Evolutionary conservation across 1,140 invertebrate genomes (phyloP).

Genomic region (Orius laevigatus): DNA sequence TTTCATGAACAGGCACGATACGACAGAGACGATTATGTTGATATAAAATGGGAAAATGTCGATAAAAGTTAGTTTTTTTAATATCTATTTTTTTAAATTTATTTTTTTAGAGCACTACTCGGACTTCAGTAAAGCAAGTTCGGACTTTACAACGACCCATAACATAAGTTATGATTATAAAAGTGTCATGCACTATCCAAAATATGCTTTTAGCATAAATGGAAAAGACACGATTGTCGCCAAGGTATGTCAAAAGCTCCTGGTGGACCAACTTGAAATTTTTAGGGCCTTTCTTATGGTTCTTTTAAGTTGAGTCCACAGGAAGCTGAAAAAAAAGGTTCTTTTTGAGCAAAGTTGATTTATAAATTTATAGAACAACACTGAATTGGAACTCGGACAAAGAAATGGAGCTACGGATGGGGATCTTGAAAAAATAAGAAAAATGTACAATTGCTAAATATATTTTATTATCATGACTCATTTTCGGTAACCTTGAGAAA

Average conservation of each 20-base stretch:
- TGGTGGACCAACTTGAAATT: too few relatives aligned
- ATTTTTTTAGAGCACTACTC: constrained; percentile 35
- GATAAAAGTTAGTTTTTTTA: constrained; percentile 25
- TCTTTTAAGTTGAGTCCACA: too few relatives aligned
- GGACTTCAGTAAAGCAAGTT: constrained; percentile 49
- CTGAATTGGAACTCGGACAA: constrained; percentile 21
- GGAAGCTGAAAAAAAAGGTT: constrained; percentile 5
- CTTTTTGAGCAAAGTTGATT: neutral
- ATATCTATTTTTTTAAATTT: neutral
- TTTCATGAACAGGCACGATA: constrained; percentile 30
- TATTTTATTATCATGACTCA: too few relatives aligned
- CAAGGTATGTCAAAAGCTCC: too few relatives aligned
- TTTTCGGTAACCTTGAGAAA: too few relatives aligned
- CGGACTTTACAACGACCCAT: constrained; percentile 16
- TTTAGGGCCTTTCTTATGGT: too few relatives aligned
- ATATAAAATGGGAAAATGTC: constrained; percentile 30
- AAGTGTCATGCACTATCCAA: constrained; percentile 73
- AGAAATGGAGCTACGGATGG: constrained; percentile 20
- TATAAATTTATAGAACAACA: constrained; percentile 19
- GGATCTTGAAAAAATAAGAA: constrained; percentile 23
- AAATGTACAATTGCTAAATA: constrained; percentile 22
- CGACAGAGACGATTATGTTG: constrained; percentile 29
- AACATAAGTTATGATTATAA: constrained; percentile 47
- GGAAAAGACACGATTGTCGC: constrained; percentile 49
- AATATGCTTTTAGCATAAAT: constrained; percentile 56